Percentiles rank a stretch among this genome's conserved stretches.
Evolutionary conservation across 1,140 invertebrate genomes (phyloP).

Genomic region (Mycetomoellerius zeteki): DNA sequence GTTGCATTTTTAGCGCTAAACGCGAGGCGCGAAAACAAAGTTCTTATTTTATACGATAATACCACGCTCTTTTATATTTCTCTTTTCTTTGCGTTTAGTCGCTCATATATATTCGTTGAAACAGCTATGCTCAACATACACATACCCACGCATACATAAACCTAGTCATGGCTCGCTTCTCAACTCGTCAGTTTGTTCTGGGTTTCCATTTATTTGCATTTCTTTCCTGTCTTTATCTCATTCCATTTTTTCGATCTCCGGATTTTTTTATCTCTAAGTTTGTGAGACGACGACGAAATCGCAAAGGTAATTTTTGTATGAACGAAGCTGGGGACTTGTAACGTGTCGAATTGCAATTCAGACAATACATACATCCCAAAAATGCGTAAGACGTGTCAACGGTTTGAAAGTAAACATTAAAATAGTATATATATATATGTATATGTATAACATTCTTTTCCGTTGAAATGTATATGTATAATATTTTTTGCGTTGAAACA

Average conservation of each 20-base stretch:
- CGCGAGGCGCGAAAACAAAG: background rate
- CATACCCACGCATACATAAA: conserved; percentile 14
- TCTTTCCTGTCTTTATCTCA: background rate
- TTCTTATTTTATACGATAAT: background rate
- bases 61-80: background rate
- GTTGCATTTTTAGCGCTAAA: conserved; percentile 17
- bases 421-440: background rate
- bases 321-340: conserved; percentile 6
- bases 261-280: conserved; percentile 44
- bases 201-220: conserved; percentile 37
- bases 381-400: background rate
- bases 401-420: background rate
- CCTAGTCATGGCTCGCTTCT: conserved; percentile 44
- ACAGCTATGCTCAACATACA: conserved; percentile 3
- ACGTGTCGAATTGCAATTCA: background rate
- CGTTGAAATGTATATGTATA: conserved; percentile 7
- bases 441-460: background rate
- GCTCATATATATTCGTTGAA: conserved; percentile 33
- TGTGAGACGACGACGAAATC: background rate
- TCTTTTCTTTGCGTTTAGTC: background rate
- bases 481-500: conserved; percentile 6
- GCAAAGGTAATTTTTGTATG: background rate
- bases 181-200: conserved; percentile 27
- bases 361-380: too few relatives aligned
- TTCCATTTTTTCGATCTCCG: background rate